Evolutionary conservation across 2,113 vertebrate genomes (phyloP).

Genomic region (Limanda limanda): DNA sequence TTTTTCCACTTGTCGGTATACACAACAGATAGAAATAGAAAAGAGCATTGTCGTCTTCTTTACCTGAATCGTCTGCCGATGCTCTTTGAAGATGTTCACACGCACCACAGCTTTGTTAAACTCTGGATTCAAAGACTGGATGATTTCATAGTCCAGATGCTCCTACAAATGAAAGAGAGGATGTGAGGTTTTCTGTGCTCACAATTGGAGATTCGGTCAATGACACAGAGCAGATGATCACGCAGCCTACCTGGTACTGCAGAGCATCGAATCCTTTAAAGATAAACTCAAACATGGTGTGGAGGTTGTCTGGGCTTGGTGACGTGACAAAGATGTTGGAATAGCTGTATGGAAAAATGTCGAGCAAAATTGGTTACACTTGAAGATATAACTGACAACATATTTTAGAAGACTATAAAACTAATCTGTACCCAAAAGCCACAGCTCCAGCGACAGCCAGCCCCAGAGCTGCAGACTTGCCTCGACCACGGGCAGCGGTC

Average conservation of each 20-base stretch:
- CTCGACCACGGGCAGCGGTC: slow-evolving; percentile 95
- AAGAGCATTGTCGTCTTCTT: background rate
- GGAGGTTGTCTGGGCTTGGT: slow-evolving; percentile 97
- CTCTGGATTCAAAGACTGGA: slow-evolving; percentile 97
- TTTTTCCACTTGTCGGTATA: background rate
- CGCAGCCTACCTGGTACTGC: slow-evolving; percentile 77
- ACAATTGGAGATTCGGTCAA: background rate
- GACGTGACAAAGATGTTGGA: slow-evolving; percentile 99
- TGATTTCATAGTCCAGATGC: slow-evolving; percentile 97
- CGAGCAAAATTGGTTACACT: background rate
- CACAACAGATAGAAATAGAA: background rate
- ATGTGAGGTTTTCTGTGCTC: background rate
- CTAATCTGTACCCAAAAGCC: slow-evolving; percentile 90
- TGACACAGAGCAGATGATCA: background rate
- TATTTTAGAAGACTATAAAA: background rate
- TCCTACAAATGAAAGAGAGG: slow-evolving; percentile 80
- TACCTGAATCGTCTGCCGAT: slow-evolving; percentile 98
- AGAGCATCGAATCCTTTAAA: slow-evolving; percentile 98
- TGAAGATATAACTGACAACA: background rate
- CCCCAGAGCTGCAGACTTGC: slow-evolving; percentile 97
- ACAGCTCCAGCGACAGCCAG: slow-evolving; percentile 94
- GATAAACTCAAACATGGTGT: slow-evolving; percentile 97
- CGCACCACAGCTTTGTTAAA: slow-evolving; percentile 98
- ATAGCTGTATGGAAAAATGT: slow-evolving; percentile 81
- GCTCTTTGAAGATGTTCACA: slow-evolving; percentile 97